Evolutionary conservation across 1,140 invertebrate species (phyloP).

Genomic region (Hyposmocoma kahamanoa): DNA sequence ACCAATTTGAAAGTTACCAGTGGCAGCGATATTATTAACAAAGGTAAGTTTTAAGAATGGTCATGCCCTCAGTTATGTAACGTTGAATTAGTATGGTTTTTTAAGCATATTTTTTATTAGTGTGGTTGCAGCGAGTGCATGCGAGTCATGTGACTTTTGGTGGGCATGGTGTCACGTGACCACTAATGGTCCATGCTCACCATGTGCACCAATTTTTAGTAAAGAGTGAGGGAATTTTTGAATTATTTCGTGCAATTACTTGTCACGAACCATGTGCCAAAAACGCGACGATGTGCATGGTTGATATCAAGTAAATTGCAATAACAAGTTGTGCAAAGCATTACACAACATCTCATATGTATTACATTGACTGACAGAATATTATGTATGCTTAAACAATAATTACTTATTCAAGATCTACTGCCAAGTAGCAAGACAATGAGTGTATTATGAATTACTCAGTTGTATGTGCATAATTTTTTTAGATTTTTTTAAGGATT

Average conservation of each 20-base stretch:
- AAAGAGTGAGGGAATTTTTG: no score
- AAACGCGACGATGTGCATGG: no score
- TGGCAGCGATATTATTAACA: conserved; percentile 55
- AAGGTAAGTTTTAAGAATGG: conserved; percentile 61
- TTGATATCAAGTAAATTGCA: no score
- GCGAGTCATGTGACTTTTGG: conserved; percentile 45
- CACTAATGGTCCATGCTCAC: conserved; percentile 9
- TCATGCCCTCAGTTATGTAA: conserved; percentile 71
- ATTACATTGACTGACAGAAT: no score
- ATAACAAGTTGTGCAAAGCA: conserved; percentile 16
- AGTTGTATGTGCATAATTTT: no score
- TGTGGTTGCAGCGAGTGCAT: conserved; percentile 23
- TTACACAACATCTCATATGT: conserved; percentile 25
- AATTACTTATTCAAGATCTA: no score
- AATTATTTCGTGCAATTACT: no score
- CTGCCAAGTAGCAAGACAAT: no score
- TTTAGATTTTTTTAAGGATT: no score
- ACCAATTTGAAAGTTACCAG: conserved; percentile 58
- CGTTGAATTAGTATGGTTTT: conserved; percentile 43
- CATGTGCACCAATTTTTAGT: conserved; percentile 4
- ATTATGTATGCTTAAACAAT: no score
- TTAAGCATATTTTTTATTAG: conserved; percentile 13
- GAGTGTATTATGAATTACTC: no score
- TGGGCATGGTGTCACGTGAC: conserved; percentile 28
- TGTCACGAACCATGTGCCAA: no score